These are phyloP conservation scores for Narcine bancroftii DNA, from an alignment of 2,113 vertebrate species.

Conservation along the genomic window DNA sequence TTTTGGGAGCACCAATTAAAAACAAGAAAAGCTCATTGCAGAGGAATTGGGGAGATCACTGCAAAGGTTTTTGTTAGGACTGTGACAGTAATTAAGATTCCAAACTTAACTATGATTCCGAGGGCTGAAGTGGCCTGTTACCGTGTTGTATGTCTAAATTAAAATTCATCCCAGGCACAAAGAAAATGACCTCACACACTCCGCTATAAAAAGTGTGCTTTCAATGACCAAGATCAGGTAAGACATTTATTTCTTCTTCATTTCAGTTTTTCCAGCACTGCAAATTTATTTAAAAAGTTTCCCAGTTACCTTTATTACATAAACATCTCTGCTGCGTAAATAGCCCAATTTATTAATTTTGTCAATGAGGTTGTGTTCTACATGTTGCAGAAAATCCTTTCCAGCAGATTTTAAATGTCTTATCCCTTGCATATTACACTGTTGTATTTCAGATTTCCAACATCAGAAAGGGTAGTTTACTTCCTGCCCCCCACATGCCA, in stretches of 20 bases:
- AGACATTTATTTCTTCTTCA: not conserved
- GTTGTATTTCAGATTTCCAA: not conserved
- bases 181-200: too few relatives aligned
- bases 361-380: not conserved
- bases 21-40: not conserved
- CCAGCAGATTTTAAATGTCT: not conserved
- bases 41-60: not conserved
- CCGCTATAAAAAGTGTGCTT: not conserved
- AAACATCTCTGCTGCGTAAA: not conserved
- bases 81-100: not conserved
- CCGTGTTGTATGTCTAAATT: too few relatives aligned
- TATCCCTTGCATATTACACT: not conserved
- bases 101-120: not conserved
- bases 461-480: too few relatives aligned
- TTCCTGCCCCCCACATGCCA: too few relatives aligned
- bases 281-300: not conserved
- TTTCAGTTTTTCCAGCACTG: not conserved
- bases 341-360: not conserved
- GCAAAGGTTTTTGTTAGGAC: too few relatives aligned
- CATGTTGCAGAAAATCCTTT: not conserved
- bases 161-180: not conserved
- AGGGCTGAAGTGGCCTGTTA: too few relatives aligned
- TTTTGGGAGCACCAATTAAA: not conserved
- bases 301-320: not conserved
- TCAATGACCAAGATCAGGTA: not conserved